Evolutionary conservation across 2,113 vertebrate species (phyloP), one percentile per base, ranked within the genome.

Genomic region (Bubo bubo): DNA sequence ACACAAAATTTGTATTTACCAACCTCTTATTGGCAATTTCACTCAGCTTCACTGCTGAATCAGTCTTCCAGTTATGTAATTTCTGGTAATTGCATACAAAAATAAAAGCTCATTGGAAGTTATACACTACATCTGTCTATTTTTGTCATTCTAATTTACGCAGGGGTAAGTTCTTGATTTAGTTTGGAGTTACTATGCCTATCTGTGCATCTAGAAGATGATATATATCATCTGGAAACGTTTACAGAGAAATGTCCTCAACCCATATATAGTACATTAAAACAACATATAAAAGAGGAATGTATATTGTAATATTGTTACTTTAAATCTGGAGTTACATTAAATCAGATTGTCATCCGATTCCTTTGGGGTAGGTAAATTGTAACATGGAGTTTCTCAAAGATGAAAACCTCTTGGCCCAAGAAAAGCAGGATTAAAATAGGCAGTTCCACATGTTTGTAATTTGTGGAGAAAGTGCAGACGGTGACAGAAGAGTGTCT

Each of bases 391-490:
- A 96, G 60, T 96, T 97, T 96, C 93, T 98, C 98, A 98, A 97
- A 96, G 84, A 95, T 28, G 68, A 97, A 98, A 97, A 97, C 63
- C 80, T 93, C 94, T 97, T 97, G 94, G 95, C 95, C 91, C 74
- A 72, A 95, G 74, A 94, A 96, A 97, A 81, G 91, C 83, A 73
- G 81, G 59, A 94, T 95, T 95, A 92, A 96, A 95, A 84, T 77
- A 97, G 83, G 85, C 87, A 95, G 88, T 77, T 88, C 93, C 98
- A 98, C 97, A 97, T 98, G 97, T 97, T 98, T 96, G 93, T 76
- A 98, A 97, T 98, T 97, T 93, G 91, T 81, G 80, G 96, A 95
- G 84, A 97, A 97, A 97, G 92, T 92, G 81, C 93, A 97, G 97
- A 97, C 88, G 4, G 91, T 86, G 96, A 97, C 79, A 97, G 90